Base-by-base conservation (phyloP, 2,797 vertebrate genomes). In the Channallabes apus region DNA sequence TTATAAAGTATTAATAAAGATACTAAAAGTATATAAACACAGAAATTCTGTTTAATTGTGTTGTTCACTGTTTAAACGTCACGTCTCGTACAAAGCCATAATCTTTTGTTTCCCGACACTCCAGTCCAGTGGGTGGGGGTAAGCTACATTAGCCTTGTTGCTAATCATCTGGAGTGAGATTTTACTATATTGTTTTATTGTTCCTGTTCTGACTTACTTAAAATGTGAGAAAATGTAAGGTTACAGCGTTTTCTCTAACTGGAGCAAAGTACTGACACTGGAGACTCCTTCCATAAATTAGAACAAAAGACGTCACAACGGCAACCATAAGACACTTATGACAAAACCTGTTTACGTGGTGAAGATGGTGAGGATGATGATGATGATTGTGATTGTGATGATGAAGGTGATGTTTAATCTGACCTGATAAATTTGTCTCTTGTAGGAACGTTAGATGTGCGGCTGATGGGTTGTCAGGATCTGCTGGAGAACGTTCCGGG, bases 401-500 rank as follows among this genome's bases (percentile, higher is more conserved):
- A 24, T 72, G 41, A 75, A 7, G 72, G 32, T 56, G 73, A 58
- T 29, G 27, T 32, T 4, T 17, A 75, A 56, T 20, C 46, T 75
- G 17, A 76, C 51, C 54, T 20, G 54, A 59, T 22, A n/a, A 35
- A 6, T 14, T 35, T 59, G 35, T 18, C 11, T 6, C 59, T 18
- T 7, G 61, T 85, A 97, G 96, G 96, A 91, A 97, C 96, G 80
- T 92, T 97, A 91, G 96, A 97, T 90, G 96, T 97, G 86, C 94
- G 96, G 89, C 94, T 97, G 4, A 96, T 97, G 96, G 96, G 96
- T 85, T 97, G 96, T 91, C 96, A 97, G 86, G 96, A 97, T 91
- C 95, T 97, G 89, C 90, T 97, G 88, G 96, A 97, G 87, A 96
- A 94, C 0, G 96, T 97, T 68, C 96, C 96, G 18, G 96, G 96